Conservation (phyloP, 2,113 vertebrate genomes). For the Morone chrysops region DNA sequence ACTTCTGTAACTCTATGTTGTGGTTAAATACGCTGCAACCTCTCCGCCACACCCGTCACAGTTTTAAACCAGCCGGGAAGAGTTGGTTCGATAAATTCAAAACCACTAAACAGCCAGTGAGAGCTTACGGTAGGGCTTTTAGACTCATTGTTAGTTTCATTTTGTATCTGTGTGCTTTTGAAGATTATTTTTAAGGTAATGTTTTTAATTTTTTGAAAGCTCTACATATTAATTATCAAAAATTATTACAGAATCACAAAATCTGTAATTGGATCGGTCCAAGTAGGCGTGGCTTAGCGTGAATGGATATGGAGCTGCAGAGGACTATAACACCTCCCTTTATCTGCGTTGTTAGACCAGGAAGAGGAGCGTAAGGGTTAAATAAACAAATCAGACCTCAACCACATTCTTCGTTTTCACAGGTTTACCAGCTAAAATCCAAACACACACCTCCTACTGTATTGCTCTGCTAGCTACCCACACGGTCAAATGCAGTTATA, state of each 20-base stretch:
- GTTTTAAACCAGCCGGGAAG: neutral
- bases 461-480: neutral
- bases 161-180: neutral
- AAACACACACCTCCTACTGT: neutral
- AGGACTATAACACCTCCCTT: neutral
- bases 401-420: neutral
- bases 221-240: neutral
- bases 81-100: neutral
- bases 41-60: neutral
- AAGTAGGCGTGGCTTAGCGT: neutral
- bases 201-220: neutral
- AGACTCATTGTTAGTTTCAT: neutral
- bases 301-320: neutral
- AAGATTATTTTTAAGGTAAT: neutral
- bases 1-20: neutral
- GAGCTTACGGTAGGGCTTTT: neutral
- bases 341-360: neutral
- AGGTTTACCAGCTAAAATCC: neutral
- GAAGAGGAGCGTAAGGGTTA: neutral
- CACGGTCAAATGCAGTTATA: neutral
- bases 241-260: neutral
- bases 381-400: neutral
- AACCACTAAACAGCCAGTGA: conserved; percentile 13
- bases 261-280: neutral
- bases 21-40: conserved; percentile 8